Conservation (phyloP, 2,113 vertebrate genomes). For the Semnornis frantzii region DNA sequence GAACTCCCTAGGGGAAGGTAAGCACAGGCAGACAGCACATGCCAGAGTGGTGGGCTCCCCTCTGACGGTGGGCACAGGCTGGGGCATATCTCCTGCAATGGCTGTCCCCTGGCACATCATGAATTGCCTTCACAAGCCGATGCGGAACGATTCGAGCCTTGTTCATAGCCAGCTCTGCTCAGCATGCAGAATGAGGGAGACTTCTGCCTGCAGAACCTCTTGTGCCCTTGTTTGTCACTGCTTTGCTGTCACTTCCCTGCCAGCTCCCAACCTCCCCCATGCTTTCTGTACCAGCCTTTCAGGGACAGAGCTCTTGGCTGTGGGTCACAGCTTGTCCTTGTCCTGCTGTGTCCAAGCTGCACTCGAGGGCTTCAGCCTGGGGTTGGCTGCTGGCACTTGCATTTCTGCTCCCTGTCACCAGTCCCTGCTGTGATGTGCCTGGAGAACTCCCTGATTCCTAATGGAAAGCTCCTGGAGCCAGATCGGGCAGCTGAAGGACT, state of each 20-base stretch:
- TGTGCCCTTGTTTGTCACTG: background rate
- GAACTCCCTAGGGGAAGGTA: background rate
- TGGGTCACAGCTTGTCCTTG: background rate
- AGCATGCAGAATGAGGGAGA: background rate
- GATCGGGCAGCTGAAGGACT: background rate
- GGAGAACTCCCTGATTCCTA: background rate
- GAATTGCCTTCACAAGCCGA: background rate
- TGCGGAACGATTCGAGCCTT: background rate
- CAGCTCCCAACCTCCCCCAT: background rate
- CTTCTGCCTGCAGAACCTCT: background rate
- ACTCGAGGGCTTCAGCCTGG: rapidly evolving
- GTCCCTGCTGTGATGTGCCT: background rate
- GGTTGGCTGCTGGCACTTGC: background rate
- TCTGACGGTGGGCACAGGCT: rapidly evolving
- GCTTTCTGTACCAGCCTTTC: background rate
- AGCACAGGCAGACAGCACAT: background rate
- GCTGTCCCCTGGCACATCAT: background rate
- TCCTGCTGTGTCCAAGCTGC: rapidly evolving
- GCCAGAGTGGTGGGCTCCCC: background rate
- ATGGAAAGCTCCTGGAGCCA: background rate
- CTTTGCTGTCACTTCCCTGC: background rate
- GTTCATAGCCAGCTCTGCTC: background rate
- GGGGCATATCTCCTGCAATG: background rate
- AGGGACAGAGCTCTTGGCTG: background rate
- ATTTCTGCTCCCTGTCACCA: background rate